Evolutionary conservation across 2,113 vertebrate genomes (phyloP).

Genomic region (Neomonachus schauinslandi): DNA sequence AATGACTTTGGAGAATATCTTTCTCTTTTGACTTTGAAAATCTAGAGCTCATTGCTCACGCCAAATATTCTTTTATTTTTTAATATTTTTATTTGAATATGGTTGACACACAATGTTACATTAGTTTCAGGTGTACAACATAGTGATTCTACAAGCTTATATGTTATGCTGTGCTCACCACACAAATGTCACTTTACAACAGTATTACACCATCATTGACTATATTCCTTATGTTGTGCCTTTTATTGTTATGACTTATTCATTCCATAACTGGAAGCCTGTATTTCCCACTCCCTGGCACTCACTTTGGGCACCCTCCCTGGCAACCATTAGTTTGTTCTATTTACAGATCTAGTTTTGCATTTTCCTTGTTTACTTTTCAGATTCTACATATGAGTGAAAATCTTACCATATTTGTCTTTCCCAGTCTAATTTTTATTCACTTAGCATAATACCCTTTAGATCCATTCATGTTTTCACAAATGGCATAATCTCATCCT

Average conservation of each 20-base stretch:
- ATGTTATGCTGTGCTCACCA: not conserved
- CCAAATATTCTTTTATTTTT: not conserved
- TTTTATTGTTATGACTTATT: not conserved
- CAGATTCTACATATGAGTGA: not conserved
- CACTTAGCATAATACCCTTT: not conserved
- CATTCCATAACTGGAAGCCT: not conserved
- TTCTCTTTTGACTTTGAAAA: not conserved
- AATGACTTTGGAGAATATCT: not conserved
- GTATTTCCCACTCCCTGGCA: not conserved
- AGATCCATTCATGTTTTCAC: not conserved
- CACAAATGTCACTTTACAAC: not conserved
- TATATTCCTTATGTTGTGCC: not conserved
- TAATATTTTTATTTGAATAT: not conserved
- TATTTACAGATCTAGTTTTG: not conserved
- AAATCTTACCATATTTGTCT: not conserved
- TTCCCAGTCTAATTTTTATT: not conserved
- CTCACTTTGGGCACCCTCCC: not conserved
- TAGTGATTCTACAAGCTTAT: not conserved
- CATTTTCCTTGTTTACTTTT: not conserved
- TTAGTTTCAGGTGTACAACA: not conserved
- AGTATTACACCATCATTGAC: not conserved
- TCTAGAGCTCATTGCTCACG: not conserved
- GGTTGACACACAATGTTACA: not conserved
- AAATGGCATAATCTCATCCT: not conserved
- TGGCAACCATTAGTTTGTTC: not conserved